Evolutionary conservation across 2,888 invertebrate genomes (phyloP).

Genomic region (Drosophila diplacantha): DNA sequence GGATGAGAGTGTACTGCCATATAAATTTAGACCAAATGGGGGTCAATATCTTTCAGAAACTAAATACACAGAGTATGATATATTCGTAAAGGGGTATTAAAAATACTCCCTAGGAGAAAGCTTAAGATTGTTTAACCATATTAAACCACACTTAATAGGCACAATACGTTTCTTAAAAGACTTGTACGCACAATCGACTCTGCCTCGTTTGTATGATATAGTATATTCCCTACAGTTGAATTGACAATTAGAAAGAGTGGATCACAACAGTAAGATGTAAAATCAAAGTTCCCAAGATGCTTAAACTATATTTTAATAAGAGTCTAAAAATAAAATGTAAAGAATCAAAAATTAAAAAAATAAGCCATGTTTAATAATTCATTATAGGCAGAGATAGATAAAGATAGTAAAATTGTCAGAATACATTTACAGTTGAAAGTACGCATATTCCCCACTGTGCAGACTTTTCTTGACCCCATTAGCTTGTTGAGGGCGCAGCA

Average conservation of each 20-base stretch:
- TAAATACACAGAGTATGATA: not conserved
- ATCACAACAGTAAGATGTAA: not conserved
- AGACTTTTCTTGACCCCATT: constrained; percentile 33
- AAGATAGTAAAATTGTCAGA: not conserved
- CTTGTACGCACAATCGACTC: too few relatives aligned
- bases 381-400: not conserved
- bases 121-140: too few relatives aligned
- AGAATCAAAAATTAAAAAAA: not conserved
- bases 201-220: not conserved
- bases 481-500: not conserved
- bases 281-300: not conserved
- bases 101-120: too few relatives aligned
- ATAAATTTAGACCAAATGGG: constrained; percentile 6
- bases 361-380: not conserved
- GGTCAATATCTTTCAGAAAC: not conserved
- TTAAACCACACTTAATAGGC: too few relatives aligned
- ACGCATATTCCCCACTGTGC: constrained; percentile 1
- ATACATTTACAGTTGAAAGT: not conserved
- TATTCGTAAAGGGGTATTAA: not conserved
- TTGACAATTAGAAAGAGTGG: not conserved
- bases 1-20: constrained; percentile 1
- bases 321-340: not conserved
- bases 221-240: not conserved
- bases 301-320: not conserved
- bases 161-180: too few relatives aligned